Evolutionary conservation across 2,888 invertebrate species (phyloP), one percentile per base, ranked within the genome.

Genomic region (Coleophora deauratella): DNA sequence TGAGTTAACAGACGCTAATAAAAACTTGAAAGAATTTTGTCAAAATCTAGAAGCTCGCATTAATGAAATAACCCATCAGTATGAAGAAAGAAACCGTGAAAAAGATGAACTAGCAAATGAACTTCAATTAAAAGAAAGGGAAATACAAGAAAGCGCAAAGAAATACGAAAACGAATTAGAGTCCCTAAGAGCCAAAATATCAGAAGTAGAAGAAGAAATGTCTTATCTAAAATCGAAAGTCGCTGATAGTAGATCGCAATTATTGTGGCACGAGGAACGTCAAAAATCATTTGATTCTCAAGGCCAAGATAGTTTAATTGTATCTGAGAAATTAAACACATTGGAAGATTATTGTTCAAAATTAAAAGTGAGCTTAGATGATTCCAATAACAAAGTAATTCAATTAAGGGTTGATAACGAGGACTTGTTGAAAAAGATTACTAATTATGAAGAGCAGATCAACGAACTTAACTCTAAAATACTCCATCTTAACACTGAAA

Each of bases 401-500:
- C 63, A 71, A 4, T 51, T 76, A 32, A 60, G 74, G 54, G 47
- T 49, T 37, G 59, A 65, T 35, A 73, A 72, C 42, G 45, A 55
- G 36, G 57, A 61, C 38, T 42, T 71, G n/a, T 14, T 45, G n/a
- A 42, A 57, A 33, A 63, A 62, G 43, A 45, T 54, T 10, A 47
- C 49, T 28, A 52, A 60, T 32, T 64, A 69, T 51, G 56, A 66
- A 42, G 47, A 56, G 27, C 59, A 71, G 59, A 65, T 79, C 36
- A 50, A 51, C n/a, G 72, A 77, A 35, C 49, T 85, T 9, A 72
- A 72, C 46, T 47, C 48, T 30, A 79, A 77, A 51, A 49, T 81
- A 11, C 56, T 67, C 49, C 66, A 79, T 38, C 59, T 87, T 27
- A 82, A 85, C 51, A 55, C 62, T 41, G 79, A 84, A 67, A 81